A percentile compares a stretch with the other conserved stretches of the same genome.
These are phyloP conservation scores for Brienomyrus longianalis DNA, from an alignment of 2,113 vertebrate species.

Conservation along the genomic window DNA sequence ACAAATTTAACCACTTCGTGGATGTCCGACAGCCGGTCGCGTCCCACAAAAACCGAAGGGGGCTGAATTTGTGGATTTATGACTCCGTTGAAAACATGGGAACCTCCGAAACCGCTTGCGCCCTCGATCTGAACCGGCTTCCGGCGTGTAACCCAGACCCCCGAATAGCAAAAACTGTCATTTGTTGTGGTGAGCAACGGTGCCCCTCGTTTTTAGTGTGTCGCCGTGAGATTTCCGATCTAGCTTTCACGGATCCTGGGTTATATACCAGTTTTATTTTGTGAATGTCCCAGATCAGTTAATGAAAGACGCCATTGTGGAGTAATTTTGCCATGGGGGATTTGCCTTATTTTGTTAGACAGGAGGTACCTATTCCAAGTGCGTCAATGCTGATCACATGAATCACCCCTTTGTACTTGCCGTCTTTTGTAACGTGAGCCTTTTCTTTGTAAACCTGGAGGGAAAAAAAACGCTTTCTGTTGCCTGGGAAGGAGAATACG, in stretches of 20 bases:
- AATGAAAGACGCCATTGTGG: conserved; percentile 77
- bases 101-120: conserved; percentile 37
- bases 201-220: conserved; percentile 37
- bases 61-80: conserved; percentile 4
- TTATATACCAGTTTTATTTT: conserved; percentile 46
- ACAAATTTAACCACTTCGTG: conserved; percentile 62
- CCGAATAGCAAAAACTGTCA: conserved; percentile 34
- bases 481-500: not conserved
- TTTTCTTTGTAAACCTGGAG: conserved; percentile 21
- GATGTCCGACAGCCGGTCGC: conserved; percentile 15
- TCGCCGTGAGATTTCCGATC: conserved; percentile 17
- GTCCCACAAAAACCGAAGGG: not conserved
- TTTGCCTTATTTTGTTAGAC: conserved; percentile 47
- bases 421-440: conserved; percentile 27
- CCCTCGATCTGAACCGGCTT: conserved; percentile 53
- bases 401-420: conserved; percentile 39
- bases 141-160: conserved; percentile 46
- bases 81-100: conserved; percentile 5
- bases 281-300: conserved; percentile 59
- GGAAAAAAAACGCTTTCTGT: not conserved
- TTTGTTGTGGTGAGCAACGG: conserved; percentile 37
- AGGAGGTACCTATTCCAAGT: conserved; percentile 49
- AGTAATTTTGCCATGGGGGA: conserved; percentile 57
- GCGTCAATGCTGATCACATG: conserved; percentile 48
- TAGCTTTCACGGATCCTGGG: conserved; percentile 22